Conservation (phyloP, 1,140 invertebrate species). For the Gerris buenoi region DNA sequence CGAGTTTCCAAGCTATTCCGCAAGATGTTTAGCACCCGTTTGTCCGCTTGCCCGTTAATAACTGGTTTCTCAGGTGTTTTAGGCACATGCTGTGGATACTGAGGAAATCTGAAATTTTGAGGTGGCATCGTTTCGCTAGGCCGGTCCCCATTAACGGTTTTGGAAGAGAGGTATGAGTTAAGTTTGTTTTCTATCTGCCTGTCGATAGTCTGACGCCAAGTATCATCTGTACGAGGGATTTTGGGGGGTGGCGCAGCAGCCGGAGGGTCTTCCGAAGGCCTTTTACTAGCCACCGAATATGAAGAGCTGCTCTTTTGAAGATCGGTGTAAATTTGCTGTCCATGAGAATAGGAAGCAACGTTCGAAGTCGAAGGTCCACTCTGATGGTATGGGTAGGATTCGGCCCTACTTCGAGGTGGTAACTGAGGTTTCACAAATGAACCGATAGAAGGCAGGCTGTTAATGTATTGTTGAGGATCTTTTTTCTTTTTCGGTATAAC, state of each 20-base stretch:
- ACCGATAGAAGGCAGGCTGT: not conserved
- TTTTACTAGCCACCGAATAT: not conserved
- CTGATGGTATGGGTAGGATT: not conserved
- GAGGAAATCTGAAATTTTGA: not conserved
- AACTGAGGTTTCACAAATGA: not conserved
- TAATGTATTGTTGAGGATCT: conserved; percentile 18
- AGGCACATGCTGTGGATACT: not conserved
- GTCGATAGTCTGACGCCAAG: conserved; percentile 37
- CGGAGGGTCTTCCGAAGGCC: not conserved
- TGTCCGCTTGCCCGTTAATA: conserved; percentile 36
- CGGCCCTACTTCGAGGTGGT: not conserved
- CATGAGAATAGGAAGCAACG: not conserved
- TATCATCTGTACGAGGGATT: conserved; percentile 35
- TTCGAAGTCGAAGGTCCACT: not conserved
- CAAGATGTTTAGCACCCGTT: conserved; percentile 46
- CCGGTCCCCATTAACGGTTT: conserved; percentile 15
- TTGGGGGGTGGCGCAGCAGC: conserved; percentile 28
- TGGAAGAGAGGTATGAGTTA: conserved; percentile 20
- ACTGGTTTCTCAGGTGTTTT: not conserved
- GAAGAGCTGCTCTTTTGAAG: not conserved
- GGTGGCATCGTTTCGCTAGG: conserved; percentile 1
- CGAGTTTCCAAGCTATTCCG: conserved; percentile 52
- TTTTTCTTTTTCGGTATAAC: conserved; percentile 2
- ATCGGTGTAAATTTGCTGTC: not conserved
- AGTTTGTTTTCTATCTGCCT: conserved; percentile 39